Evolutionary conservation across 2,888 invertebrate species (phyloP), one percentile per base, ranked within the genome.

Genomic region (Coleophora deauratella): DNA sequence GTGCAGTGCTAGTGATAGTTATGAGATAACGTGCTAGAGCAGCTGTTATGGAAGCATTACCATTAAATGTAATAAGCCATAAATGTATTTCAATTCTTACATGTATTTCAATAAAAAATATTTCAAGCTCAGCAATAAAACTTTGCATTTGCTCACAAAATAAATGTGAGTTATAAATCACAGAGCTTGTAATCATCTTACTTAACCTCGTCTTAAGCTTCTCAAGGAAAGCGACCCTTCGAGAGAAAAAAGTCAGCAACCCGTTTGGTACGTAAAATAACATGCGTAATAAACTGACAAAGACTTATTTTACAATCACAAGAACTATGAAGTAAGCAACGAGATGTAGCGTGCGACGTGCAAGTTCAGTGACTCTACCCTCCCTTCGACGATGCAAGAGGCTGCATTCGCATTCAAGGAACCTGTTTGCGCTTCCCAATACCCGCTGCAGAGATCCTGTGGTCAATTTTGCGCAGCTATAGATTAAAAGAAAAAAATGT

Each of bases 311-410:
- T 69, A 68, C 71, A 76, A 81, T 80, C 76, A 73, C 71, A 72
- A 77, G 72, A 73, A 72, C 75, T 75, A 74, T 73, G 77, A 78
- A 74, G 77, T 73, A 66, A 67, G 69, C 64, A 72, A 65, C 71
- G 64, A 76, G 75, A 72, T 71, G 68, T 64, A 70, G 68, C 72
- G 66, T 68, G 72, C 76, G 73, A 74, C 72, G 71, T 69, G 66
- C 71, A 79, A 78, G 82, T 82, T 82, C 82, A 82, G 57, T 81
- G 82, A 82, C 81, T 78, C 65, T 64, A 64, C 75, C 72, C 73
- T 81, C 72, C 76, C 77, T 74, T 69, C 67, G 67, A 70, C 72
- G 72, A 72, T 68, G 76, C 76, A 77, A 79, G 79, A 77, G 76
- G 73, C 71, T 74, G 72, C 73, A 70, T 71, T 74, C 76, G 72